Conservation (phyloP, 2,797 vertebrate species). For the Nannoperca australis region DNA sequence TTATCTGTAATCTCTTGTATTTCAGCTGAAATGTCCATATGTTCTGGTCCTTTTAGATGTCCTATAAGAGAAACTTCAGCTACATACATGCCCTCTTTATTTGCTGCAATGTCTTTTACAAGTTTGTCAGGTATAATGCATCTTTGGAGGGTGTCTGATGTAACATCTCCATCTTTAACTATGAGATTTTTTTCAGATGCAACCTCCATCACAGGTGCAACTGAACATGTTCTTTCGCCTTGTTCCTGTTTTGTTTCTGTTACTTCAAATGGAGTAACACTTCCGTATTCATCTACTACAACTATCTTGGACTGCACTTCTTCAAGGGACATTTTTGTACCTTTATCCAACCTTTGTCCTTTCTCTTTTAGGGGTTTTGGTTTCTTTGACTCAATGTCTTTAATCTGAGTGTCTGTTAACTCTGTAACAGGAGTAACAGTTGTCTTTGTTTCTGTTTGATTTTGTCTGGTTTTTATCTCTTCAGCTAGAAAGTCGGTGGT, state of each 20-base stretch:
- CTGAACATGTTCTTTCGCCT: not conserved
- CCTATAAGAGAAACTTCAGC: not conserved
- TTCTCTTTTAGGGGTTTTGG: not conserved
- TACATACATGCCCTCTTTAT: slow-evolving; percentile 4
- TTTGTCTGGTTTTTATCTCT: not conserved
- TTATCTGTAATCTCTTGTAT: not conserved
- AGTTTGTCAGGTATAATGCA: slow-evolving; percentile 1
- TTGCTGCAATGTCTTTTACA: slow-evolving; percentile 4
- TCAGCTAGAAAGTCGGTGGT: not conserved
- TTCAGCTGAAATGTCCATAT: not conserved
- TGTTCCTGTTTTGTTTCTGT: slow-evolving; percentile 33
- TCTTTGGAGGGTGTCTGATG: slow-evolving; percentile 8
- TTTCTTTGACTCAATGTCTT: not conserved
- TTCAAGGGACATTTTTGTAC: not conserved
- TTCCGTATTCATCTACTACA: slow-evolving; percentile 16
- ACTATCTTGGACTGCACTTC: slow-evolving; percentile 25
- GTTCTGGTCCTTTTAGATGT: not conserved
- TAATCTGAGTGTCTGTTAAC: not conserved
- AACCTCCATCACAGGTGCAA: slow-evolving; percentile 40
- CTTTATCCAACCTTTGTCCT: not conserved
- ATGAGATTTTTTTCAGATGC: slow-evolving; percentile 17
- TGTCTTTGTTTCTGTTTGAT: not conserved
- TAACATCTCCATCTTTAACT: slow-evolving; percentile 28
- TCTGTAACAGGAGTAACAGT: not conserved
- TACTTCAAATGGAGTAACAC: slow-evolving; percentile 10